Evolutionary conservation across 2,113 vertebrate genomes (phyloP), one percentile per base, ranked within the genome.

Genomic region (Dromaius novaehollandiae): DNA sequence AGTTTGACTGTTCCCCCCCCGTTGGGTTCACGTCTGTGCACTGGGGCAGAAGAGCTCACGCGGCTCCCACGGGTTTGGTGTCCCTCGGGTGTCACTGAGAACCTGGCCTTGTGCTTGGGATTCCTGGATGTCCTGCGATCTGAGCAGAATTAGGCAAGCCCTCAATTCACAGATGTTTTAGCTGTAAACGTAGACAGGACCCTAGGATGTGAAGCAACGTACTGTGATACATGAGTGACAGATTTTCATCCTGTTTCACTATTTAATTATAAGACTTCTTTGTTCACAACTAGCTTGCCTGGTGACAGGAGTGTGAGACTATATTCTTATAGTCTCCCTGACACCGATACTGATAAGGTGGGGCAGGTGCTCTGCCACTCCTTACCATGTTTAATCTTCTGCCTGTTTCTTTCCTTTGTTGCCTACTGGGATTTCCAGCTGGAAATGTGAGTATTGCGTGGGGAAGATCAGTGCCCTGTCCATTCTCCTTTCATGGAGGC

Each of bases 201-300:
- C 24, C 22, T 32, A 55, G 65, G 26, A 16, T 77, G 7, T n/a
- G 42, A 12, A 26, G 34, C 25, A 40, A 26, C 8, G 5, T 12
- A 8, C 0, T 0, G 36, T 55, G 44, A 16, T 73, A 20, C 10
- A 68, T 48, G 6, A 87, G 18, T 9, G 65, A 24, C 32, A 20
- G 0, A 0, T 74, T 81, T 83, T 40, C 32, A 30, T 80, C 60
- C 64, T 40, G 25, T 53, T 46, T 66, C 22, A 17, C 28, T 78
- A 16, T 93, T 70, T 63, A 53, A 19, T 85, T 78, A 2, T 10
- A 34, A 1, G 1, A 10, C 46, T 80, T 32, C 20, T 92, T 80
- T 75, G 55, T 74, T 82, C 40, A 85, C 56, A 24, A 14, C 58
- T 81, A 74, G 12, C 44, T 91, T 89, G 28, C 32, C 9, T 42